Evolutionary conservation across 2,888 invertebrate species (phyloP).

Genomic region (Cheilosia urbana): DNA sequence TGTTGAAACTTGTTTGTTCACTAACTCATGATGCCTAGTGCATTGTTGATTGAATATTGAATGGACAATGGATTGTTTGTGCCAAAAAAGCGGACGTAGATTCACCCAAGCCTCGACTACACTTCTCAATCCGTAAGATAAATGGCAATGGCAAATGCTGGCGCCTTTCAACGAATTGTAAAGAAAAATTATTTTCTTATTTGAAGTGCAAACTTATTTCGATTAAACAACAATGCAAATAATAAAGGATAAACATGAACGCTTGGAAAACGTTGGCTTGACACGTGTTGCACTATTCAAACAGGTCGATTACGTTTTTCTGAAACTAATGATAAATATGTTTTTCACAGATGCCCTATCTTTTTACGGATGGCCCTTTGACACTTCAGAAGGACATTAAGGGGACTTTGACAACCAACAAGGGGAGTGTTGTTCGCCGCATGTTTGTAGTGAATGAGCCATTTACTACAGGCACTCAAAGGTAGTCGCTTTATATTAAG

Average conservation of each 20-base stretch:
- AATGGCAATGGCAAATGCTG: constrained; percentile 6
- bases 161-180: constrained; percentile 52
- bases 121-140: background rate
- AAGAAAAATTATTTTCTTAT: constrained; percentile 55
- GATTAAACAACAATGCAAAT: background rate
- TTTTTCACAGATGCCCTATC: constrained; percentile 82
- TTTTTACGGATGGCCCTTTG: constrained; percentile 83
- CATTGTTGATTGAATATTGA: too few relatives aligned
- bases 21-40: too few relatives aligned
- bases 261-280: background rate
- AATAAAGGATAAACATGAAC: constrained; percentile 19
- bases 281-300: constrained; percentile 17
- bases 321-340: constrained; percentile 9
- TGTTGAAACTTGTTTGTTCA: background rate
- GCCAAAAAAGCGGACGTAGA: constrained; percentile 67
- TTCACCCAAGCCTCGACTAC: too few relatives aligned
- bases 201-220: constrained; percentile 61
- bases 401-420: constrained; percentile 82
- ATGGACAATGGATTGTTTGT: background rate
- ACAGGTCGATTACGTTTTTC: background rate
- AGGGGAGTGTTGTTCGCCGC: constrained; percentile 83
- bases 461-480: constrained; percentile 82
- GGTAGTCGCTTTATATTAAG: constrained; percentile 77
- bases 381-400: constrained; percentile 84
- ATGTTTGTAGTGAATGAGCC: constrained; percentile 84